Conservation (phyloP, 2,113 vertebrate genomes). For the Hippocampus abdominalis region DNA sequence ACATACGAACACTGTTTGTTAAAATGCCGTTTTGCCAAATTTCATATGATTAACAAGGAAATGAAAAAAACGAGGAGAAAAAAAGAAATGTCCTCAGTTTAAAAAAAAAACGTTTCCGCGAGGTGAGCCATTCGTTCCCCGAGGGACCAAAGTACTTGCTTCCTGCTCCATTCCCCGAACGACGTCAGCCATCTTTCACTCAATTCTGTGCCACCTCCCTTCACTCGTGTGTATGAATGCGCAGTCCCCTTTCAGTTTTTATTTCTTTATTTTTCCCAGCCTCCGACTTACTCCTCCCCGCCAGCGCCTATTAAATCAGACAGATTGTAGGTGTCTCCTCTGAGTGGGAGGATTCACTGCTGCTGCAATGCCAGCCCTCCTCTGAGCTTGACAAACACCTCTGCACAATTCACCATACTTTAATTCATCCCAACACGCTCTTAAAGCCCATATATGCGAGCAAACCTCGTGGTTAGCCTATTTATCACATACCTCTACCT, state of each 20-base stretch:
- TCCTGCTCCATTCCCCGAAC: constrained; percentile 42
- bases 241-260: background rate
- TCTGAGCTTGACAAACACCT: constrained; percentile 29
- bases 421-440: constrained; percentile 47
- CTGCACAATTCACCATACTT: constrained; percentile 35
- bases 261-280: constrained; percentile 27
- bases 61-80: no score
- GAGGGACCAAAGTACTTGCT: no score
- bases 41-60: no score
- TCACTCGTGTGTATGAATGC: constrained; percentile 17
- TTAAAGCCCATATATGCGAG: constrained; percentile 49
- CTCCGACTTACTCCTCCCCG: background rate
- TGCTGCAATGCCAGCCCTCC: constrained; percentile 29
- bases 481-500: constrained; percentile 47
- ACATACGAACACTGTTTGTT: no score
- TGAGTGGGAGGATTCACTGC: constrained; percentile 7
- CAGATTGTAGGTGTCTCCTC: constrained; percentile 8
- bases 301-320: constrained; percentile 6
- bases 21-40: no score
- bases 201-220: constrained; percentile 27
- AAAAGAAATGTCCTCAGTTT: no score
- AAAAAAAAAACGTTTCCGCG: no score
- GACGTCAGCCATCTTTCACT: constrained; percentile 47
- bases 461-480: constrained; percentile 26
- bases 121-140: no score